Evolutionary conservation across 2,797 vertebrate species (phyloP), one percentile per base, ranked within the genome.

Genomic region (Sylvia borin): DNA sequence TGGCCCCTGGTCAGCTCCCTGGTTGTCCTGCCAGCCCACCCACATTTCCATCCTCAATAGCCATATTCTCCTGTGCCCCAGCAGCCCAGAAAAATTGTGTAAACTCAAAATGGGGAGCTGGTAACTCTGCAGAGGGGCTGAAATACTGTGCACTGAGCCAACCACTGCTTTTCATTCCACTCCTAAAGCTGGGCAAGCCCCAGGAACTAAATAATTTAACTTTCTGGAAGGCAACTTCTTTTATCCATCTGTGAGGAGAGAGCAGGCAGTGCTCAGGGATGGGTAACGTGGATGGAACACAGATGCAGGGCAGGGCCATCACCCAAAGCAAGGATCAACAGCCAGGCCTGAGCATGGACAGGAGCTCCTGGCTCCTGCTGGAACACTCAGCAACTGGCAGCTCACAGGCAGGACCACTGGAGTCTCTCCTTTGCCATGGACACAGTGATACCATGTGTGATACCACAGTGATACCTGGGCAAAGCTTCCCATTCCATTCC

Each of bases 251-350:
- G 34, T 60, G 20, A 9, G 20, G 61, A 61, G 57, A 0, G 13
- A 27, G 57, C 6, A 47, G 50, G 85, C 31, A 17, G 22, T 8
- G 58, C 25, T 50, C 43, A 40, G 73, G 57, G 61, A 14, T 1
- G 13, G 57, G 48, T 5, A 4, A n/a, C 0, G 0, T 0, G 29
- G 32, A 2, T n/a, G 62, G 43, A 29, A 40, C 40, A 8, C 15
- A 24, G 45, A 20, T 7, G 38, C 38, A 42, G 66, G 4, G 6
- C 62, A 34, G 57, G 5, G 32, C 51, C 25, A 73, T 9, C 73
- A 45, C 31, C 54, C 26, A 10, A 17, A n/a, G 47, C 1, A 3
- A 66, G 43, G 48, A 54, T 12, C 32, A 31, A 7, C 26, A 68
- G 4, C 14, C 60, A 68, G 47, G n/a, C 38, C 9, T 15, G 51